These are phyloP conservation scores for Crossocerus cetratus DNA, from an alignment of 2,888 invertebrate species.

Conservation along the genomic window DNA sequence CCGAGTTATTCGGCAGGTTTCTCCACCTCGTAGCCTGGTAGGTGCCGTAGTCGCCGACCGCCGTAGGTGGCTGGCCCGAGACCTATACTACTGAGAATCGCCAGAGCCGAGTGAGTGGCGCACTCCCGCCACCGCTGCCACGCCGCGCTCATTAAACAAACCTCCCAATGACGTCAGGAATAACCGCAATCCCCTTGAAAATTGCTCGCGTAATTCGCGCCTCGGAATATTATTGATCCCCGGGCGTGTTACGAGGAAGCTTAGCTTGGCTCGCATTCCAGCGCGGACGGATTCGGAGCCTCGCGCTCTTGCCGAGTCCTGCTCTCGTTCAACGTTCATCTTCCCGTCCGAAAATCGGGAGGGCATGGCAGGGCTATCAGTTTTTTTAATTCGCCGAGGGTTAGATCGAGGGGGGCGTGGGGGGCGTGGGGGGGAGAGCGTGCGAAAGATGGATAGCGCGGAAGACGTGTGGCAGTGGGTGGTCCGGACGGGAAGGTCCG, in stretches of 20 bases:
- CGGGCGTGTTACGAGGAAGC: background rate
- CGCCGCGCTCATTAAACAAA: slow-evolving; percentile 57
- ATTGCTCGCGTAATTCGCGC: slow-evolving; percentile 46
- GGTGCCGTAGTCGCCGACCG: background rate
- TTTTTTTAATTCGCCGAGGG: slow-evolving; percentile 29
- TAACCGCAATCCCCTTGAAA: slow-evolving; percentile 53
- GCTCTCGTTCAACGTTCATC: too few species aligned
- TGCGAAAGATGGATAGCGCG: slow-evolving; percentile 23
- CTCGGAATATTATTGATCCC: slow-evolving; percentile 42
- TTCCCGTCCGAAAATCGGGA: too few species aligned
- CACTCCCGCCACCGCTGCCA: slow-evolving; percentile 30
- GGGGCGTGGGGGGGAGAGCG: slow-evolving; percentile 11
- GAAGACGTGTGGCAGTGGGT: slow-evolving; percentile 48
- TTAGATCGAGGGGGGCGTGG: background rate
- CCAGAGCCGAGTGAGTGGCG: background rate
- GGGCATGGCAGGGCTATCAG: too few species aligned
- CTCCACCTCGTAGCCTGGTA: background rate
- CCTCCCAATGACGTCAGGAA: slow-evolving; percentile 57
- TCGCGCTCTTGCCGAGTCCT: too few species aligned
- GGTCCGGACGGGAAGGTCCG: slow-evolving; percentile 50
- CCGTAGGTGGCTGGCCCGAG: background rate
- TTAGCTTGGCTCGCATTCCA: background rate
- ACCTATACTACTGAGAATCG: background rate
- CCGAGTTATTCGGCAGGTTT: background rate
- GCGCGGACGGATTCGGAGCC: background rate